These are phyloP conservation scores for Onthophagus taurus DNA, from an alignment of 1,140 invertebrate genomes.

Conservation along the genomic window DNA sequence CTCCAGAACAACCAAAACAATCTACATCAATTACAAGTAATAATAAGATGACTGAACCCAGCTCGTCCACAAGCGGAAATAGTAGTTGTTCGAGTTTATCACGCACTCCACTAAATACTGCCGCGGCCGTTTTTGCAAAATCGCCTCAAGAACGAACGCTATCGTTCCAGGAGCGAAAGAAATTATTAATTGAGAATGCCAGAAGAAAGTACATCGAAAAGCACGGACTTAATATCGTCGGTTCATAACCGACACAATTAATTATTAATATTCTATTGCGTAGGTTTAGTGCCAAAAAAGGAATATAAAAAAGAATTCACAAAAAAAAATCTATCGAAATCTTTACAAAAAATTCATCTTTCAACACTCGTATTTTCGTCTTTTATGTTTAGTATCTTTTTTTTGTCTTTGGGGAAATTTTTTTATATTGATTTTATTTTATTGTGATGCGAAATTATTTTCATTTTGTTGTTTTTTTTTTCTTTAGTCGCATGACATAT, in stretches of 20 bases:
- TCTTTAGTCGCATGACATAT: too few relatives aligned
- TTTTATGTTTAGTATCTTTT: too few relatives aligned
- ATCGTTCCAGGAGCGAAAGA: constrained; percentile 69
- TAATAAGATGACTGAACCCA: constrained; percentile 15
- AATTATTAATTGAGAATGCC: constrained; percentile 66
- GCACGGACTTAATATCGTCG: constrained; percentile 48
- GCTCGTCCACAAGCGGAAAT: constrained; percentile 14
- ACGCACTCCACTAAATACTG: constrained; percentile 33
- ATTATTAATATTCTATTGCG: background rate
- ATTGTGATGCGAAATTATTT: too few relatives aligned
- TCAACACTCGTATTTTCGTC: too few relatives aligned
- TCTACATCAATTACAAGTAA: constrained; percentile 17
- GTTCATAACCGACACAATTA: constrained; percentile 5
- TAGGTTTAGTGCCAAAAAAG: constrained; percentile 14
- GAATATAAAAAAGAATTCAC: too few relatives aligned
- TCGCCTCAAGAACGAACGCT: constrained; percentile 52
- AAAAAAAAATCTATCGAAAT: too few relatives aligned
- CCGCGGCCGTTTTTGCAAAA: constrained; percentile 47
- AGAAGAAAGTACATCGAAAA: constrained; percentile 70
- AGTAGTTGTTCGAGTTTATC: constrained; percentile 7
- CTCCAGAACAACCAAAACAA: constrained; percentile 42
- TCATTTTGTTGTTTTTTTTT: too few relatives aligned
- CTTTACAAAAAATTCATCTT: too few relatives aligned
- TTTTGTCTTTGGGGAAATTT: too few relatives aligned
- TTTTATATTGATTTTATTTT: too few relatives aligned